Evolutionary conservation across 2,113 vertebrate genomes (phyloP), one percentile per base, ranked within the genome.

Genomic region (Sorex araneus): DNA sequence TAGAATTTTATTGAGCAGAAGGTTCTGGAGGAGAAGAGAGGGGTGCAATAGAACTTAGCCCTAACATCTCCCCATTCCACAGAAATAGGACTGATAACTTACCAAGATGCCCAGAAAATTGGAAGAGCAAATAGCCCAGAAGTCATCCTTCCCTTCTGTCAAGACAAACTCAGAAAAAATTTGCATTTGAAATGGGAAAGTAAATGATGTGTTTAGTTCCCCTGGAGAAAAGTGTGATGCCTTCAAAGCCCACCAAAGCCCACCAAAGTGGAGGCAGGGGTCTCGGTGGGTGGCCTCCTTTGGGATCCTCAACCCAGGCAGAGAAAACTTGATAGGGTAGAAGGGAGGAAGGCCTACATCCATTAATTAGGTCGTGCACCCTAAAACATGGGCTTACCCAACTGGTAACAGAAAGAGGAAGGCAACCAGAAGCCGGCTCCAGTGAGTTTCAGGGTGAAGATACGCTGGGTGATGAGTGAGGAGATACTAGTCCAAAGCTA

Each of bases 111-210:
- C 21, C 57, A 60, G 57, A 70, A 79, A 79, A 86, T 83, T 32
- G 27, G n/a, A 40, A 70, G 21, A 45, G 71, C 79, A 70, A 28
- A 60, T 13, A 50, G 27, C n/a, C 43, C 76, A 80, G 50, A 27
- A 88, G n/a, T 21, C 13, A 28, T 71, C 36, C 45, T 63, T 81
- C n/a, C 60, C 34, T 67, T 54, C 70, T 63, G 25, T 74, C 28
- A 70, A 89, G 71, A 13, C 40, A 16, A 74, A 27, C 40, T 84
- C 75, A 32, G 47, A 82, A 82, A 32, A 89, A 88, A 84, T 30
- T 23, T 60, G 21, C 19, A 57, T 18, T 27, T 78, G 54, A 74
- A 80, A 86, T 18, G 70, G 81, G 76, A 47, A 70, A 23, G 57
- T 75, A 57, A 94, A 67, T 32, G 43, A 54, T 28, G 11, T 32